Evolutionary conservation across 1,140 invertebrate species (phyloP).

Genomic region (Camponotus vicinus): DNA sequence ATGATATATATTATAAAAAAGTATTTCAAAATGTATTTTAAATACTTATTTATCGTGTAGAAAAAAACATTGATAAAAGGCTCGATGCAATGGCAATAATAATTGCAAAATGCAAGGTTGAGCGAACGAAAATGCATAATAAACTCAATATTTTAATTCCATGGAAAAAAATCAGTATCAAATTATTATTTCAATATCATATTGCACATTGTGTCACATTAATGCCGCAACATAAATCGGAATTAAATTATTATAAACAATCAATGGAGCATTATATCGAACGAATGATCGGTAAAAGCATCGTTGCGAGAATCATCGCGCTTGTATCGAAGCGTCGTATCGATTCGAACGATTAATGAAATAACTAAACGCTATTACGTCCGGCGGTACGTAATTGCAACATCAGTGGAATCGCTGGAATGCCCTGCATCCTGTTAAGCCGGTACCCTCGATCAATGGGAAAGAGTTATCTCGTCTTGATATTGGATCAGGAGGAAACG

Average conservation of each 20-base stretch:
- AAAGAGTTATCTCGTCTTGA: constrained; percentile 72
- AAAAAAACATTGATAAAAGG: neutral
- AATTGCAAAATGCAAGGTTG: constrained; percentile 33
- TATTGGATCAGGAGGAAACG: constrained; percentile 69
- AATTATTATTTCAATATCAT: constrained; percentile 42
- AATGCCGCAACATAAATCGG: neutral
- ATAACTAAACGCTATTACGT: constrained; percentile 62
- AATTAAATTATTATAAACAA: constrained; percentile 42
- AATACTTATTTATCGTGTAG: neutral
- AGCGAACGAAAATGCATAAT: constrained; percentile 25
- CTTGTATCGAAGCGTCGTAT: neutral
- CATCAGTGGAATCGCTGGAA: constrained; percentile 56
- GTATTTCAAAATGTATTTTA: constrained; percentile 5
- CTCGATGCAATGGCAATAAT: neutral
- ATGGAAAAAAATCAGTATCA: constrained; percentile 30
- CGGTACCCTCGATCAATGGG: constrained; percentile 22
- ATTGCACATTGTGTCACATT: constrained; percentile 24
- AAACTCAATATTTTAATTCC: neutral
- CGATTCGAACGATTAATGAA: constrained; percentile 39
- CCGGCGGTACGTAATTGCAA: constrained; percentile 63
- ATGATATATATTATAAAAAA: neutral
- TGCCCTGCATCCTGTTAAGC: constrained; percentile 46
- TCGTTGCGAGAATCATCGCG: constrained; percentile 42
- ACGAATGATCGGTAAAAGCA: constrained; percentile 20
- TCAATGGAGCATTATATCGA: constrained; percentile 9